These are phyloP conservation scores for Drepanosiphum platanoidis DNA, from an alignment of 2,888 invertebrate species.

Conservation along the genomic window DNA sequence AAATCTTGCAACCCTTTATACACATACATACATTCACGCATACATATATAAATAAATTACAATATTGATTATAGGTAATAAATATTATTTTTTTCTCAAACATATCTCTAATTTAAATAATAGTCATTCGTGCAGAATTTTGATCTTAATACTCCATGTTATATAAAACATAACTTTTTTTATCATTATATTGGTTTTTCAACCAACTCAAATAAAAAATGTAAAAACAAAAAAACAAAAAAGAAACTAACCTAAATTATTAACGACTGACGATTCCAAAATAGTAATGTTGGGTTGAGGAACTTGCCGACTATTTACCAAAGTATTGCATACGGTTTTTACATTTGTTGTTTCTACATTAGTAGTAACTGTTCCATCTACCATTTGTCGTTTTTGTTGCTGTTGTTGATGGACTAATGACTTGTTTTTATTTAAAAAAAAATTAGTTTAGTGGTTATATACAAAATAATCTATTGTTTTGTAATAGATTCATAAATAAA, in stretches of 20 bases:
- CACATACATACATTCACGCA: too few relatives aligned
- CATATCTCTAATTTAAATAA: too few relatives aligned
- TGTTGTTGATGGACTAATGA: slow-evolving; percentile 65
- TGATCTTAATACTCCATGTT: too few relatives aligned
- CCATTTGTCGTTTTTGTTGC: slow-evolving; percentile 64
- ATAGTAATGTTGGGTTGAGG: slow-evolving; percentile 53
- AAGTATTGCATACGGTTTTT: slow-evolving; percentile 41
- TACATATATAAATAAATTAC: too few relatives aligned
- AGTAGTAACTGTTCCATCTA: slow-evolving; percentile 53
- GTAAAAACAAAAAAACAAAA: not conserved
- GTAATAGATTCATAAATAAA: not conserved
- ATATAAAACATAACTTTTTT: too few relatives aligned
- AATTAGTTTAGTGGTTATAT: not conserved
- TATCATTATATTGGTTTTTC: too few relatives aligned
- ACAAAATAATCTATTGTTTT: not conserved
- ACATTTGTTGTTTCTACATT: slow-evolving; percentile 26
- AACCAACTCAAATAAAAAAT: too few relatives aligned
- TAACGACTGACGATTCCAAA: slow-evolving; percentile 49
- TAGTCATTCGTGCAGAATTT: too few relatives aligned
- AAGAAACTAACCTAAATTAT: slow-evolving; percentile 38
- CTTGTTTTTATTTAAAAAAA: slow-evolving; percentile 52
- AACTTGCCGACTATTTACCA: slow-evolving; percentile 49
- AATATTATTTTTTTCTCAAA: too few relatives aligned
- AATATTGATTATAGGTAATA: too few relatives aligned
- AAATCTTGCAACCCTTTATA: too few relatives aligned